phyloP scores from a whole-genome alignment of 30 jellyfish, hydroid and myxozoan species.

The Aurelia sp. region DNA sequence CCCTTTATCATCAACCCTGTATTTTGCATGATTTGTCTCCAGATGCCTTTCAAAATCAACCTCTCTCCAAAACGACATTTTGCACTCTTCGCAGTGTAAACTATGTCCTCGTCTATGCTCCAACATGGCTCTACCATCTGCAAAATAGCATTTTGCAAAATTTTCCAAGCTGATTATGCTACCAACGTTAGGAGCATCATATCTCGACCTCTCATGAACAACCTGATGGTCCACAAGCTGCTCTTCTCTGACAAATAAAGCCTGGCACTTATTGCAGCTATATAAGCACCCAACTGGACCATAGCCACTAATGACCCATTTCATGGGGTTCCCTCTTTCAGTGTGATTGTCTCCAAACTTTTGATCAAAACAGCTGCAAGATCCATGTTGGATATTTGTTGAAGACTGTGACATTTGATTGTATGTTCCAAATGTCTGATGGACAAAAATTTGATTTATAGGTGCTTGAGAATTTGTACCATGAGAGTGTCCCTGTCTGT shows the following conservation, averaged over 20 bases:
- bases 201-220: conserved; percentile 7
- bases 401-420: background rate
- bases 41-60: conserved; percentile 7
- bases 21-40: background rate
- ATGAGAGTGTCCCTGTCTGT: background rate
- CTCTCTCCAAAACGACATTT: background rate
- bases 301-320: conserved; percentile 27
- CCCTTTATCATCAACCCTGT: background rate
- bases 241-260: conserved; percentile 36
- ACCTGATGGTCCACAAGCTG: conserved; percentile 19
- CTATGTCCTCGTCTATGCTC: background rate
- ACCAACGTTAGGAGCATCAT: conserved; percentile 10
- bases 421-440: background rate
- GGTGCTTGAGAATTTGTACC: background rate
- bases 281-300: conserved; percentile 45
- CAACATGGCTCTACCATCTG: background rate
- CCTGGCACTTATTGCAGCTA: conserved; percentile 51
- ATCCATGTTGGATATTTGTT: background rate
- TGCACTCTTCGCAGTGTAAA: conserved; percentile 18
- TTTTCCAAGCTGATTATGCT: conserved; percentile 27
- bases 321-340: background rate
- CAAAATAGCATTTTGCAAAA: conserved; percentile 25
- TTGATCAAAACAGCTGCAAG: background rate
- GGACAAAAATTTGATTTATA: background rate
- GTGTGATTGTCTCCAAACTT: background rate